Conservation (phyloP, 2,113 vertebrate genomes). For the Egretta garzetta region DNA sequence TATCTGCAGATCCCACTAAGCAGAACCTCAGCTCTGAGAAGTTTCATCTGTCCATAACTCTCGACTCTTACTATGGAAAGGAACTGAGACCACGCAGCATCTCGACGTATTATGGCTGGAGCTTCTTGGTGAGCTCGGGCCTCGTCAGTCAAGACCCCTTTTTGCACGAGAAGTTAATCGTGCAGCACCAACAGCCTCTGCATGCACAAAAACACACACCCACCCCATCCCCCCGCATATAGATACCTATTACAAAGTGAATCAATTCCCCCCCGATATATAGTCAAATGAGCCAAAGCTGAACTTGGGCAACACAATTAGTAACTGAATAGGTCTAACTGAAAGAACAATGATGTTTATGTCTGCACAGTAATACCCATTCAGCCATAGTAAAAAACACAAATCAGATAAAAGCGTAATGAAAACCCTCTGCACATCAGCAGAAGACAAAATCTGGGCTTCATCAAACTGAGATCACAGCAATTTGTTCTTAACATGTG, state of each 20-base stretch:
- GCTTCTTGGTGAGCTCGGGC: not conserved
- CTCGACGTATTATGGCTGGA: not conserved
- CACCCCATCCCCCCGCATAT: accelerated
- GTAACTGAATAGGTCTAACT: not conserved
- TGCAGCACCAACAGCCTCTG: accelerated
- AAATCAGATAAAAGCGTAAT: not conserved
- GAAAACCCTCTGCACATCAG: not conserved
- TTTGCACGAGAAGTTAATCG: not conserved
- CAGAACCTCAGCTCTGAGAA: not conserved
- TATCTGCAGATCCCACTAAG: not conserved
- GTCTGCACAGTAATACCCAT: not conserved
- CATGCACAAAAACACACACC: not conserved
- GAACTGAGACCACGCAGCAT: not conserved
- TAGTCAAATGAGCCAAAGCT: not conserved
- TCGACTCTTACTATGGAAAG: not conserved
- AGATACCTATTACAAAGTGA: not conserved
- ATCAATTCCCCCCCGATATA: not conserved
- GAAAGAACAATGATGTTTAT: not conserved
- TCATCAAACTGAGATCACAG: not conserved
- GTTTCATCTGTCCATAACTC: not conserved
- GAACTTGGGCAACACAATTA: not conserved
- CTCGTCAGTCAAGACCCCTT: not conserved
- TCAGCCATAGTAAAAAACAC: not conserved
- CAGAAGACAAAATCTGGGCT: not conserved
- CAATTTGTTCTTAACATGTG: not conserved